Base-by-base conservation (phyloP, 2,888 invertebrate species). In the Macrosoma leucophasiata region DNA sequence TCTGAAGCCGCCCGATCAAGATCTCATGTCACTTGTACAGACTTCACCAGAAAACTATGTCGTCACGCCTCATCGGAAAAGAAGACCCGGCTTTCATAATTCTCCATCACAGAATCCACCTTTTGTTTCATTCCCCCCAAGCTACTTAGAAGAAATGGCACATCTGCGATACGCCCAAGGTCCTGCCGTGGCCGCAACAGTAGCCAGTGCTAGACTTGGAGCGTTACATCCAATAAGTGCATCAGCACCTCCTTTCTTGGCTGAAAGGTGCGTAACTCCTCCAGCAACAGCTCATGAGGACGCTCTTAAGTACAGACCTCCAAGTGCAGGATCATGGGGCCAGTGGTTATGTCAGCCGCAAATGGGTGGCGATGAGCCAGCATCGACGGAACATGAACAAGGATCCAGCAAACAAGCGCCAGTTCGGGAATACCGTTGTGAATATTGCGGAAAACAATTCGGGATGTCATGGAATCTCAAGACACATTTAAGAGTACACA, bases 401-500 rank as follows among this genome's bases (percentile, higher is more conserved):
- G 86, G 79, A 37, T 85, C 84, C 17, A 86, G 84, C 63, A 87
- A 84, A 65, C 84, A 84, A 64, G 86, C 82, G 43, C 91, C 92
- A 29, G 92, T 93, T 24, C 87, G 94, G 36, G 94, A 94, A 68
- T 95, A 95, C 68, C 90, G 94, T 39, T 95, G 94, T 66, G 93
- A 92, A 64, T 94, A 94, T 69, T 94, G 94, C 69, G 94, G 94
- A 35, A 95, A 95, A 75, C 94, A 94, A 72, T 95, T 95, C 58
- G 94, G 94, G 39, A 94, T 94, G 94, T 94, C 94, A 38, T 95
- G 94, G 94, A 95, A 95, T 85, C 86, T 95, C 59, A 95, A 95
- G 72, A 95, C 94, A 41, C 94, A 94, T 75, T 85, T 94, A 36
- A 87, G 94, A 62, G 94, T 95, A 12, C 94, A 94, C 61, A 95